These are phyloP conservation scores for Panulirus ornatus DNA, from an alignment of 1,140 invertebrate genomes.

Conservation along the genomic window DNA sequence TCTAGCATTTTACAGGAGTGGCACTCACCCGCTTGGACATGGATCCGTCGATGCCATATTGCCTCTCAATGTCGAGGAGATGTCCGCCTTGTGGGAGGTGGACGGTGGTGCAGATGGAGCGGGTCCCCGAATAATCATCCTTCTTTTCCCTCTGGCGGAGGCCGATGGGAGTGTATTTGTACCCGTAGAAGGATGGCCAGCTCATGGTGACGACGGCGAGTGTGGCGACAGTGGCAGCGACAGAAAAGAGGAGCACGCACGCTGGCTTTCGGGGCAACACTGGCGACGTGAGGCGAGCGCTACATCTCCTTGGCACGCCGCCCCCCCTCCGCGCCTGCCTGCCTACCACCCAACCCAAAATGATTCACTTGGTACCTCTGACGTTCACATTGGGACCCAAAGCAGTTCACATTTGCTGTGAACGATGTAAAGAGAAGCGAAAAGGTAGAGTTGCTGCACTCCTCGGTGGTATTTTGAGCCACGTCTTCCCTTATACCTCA, in stretches of 20 bases:
- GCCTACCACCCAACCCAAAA: conserved; percentile 13
- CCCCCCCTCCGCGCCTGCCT: not conserved
- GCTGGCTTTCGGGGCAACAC: conserved; percentile 71
- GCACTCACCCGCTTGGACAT: conserved; percentile 74
- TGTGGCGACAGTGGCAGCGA: conserved; percentile 37
- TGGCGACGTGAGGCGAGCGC: conserved; percentile 21
- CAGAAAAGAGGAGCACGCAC: conserved; percentile 50
- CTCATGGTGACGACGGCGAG: conserved; percentile 61
- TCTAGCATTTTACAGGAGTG: not conserved
- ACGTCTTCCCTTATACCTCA: not conserved
- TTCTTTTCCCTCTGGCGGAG: conserved; percentile 75
- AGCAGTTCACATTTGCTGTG: not conserved
- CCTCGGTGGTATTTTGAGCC: conserved; percentile 25
- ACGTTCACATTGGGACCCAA: not conserved
- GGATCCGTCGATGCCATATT: conserved; percentile 72
- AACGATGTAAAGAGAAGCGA: not conserved
- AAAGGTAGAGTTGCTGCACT: not conserved
- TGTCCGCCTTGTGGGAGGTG: conserved; percentile 75
- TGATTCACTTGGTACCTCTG: not conserved
- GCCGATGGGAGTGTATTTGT: conserved; percentile 75
- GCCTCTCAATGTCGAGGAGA: conserved; percentile 74
- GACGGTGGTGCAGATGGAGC: conserved; percentile 74
- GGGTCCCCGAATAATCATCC: conserved; percentile 67
- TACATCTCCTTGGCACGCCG: conserved; percentile 50
- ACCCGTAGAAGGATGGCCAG: conserved; percentile 75